phyloP scores from a whole-genome alignment of 2,113 vertebrate species.

The Oophaga pumilio region DNA sequence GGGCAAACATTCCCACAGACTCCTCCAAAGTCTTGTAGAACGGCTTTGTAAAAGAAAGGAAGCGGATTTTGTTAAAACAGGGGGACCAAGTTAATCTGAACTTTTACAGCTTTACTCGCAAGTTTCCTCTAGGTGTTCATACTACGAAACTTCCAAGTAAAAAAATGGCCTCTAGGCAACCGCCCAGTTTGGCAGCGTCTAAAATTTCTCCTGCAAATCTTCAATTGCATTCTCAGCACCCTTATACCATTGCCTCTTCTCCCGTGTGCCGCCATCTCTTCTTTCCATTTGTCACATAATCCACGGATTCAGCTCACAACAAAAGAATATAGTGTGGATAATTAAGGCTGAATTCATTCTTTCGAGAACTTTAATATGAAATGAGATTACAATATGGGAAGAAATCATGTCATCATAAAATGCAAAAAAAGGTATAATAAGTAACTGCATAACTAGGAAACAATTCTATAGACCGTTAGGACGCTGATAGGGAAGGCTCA shows the following conservation, averaged over 20 bases:
- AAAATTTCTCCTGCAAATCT: background rate
- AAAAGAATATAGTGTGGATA: constrained; percentile 24
- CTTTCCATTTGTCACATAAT: constrained; percentile 1
- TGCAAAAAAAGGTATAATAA: constrained; percentile 8
- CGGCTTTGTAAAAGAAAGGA: too few relatives aligned
- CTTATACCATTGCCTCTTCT: background rate
- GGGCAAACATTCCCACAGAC: too few relatives aligned
- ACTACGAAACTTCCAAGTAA: background rate
- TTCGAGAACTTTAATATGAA: background rate
- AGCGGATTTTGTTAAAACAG: too few relatives aligned
- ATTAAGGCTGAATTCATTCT: constrained; percentile 23
- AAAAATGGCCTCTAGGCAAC: background rate
- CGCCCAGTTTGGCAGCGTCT: background rate
- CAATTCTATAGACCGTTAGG: constrained; percentile 13
- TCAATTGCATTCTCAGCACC: background rate
- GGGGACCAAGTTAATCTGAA: too few relatives aligned
- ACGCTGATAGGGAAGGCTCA: constrained; percentile 10
- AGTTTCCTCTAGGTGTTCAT: background rate
- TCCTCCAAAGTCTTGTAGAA: too few relatives aligned
- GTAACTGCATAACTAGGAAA: constrained; percentile 23
- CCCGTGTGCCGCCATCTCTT: background rate
- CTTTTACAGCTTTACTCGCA: background rate
- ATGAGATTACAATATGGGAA: constrained; percentile 26
- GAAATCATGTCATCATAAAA: background rate
- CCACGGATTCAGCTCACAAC: background rate